These are phyloP conservation scores for Sardinella longiceps DNA, from an alignment of 2,797 vertebrate species.

Conservation along the genomic window DNA sequence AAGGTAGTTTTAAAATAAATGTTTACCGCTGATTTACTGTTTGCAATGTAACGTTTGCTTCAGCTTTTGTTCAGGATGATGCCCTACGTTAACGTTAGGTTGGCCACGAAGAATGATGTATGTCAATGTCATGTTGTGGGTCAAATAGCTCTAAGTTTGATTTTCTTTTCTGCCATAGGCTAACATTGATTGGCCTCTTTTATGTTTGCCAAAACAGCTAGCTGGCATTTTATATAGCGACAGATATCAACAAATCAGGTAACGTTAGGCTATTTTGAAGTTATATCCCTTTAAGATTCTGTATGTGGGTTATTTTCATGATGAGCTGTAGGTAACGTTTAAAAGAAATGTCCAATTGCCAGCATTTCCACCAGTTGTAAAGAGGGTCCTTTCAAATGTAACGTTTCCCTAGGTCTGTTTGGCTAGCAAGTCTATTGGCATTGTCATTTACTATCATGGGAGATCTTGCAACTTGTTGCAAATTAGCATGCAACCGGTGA, in stretches of 20 bases:
- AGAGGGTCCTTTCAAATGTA: neutral
- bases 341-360: neutral
- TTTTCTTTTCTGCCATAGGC: neutral
- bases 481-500: neutral
- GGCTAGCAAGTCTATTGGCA: neutral
- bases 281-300: too few relatives aligned
- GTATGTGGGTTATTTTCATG: too few relatives aligned
- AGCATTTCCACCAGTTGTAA: neutral
- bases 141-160: neutral
- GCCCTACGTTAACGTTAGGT: neutral
- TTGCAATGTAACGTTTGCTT: neutral
- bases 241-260: too few relatives aligned
- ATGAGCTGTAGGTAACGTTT: neutral
- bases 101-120: neutral
- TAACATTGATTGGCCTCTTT: conserved; percentile 4
- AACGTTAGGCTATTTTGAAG: too few relatives aligned
- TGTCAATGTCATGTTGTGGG: neutral
- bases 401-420: neutral
- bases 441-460: neutral
- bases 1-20: too few relatives aligned
- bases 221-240: neutral
- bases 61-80: neutral
- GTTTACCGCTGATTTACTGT: neutral
- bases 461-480: conserved; percentile 20
- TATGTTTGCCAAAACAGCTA: neutral